Evolutionary conservation across 2,888 invertebrate genomes (phyloP).

Genomic region (Morpho achilles): DNA sequence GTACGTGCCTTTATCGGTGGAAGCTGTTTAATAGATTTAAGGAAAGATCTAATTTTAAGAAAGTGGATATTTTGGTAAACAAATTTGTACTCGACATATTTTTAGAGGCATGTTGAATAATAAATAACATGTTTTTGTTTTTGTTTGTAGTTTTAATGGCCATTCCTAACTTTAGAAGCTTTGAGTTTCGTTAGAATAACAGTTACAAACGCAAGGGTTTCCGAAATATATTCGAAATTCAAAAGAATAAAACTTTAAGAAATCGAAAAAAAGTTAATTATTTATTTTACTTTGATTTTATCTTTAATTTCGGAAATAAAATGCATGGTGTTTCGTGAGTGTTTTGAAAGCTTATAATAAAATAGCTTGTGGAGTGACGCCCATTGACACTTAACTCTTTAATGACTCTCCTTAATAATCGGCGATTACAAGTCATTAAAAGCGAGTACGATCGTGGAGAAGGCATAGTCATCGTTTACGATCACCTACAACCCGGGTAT

Average conservation of each 20-base stretch:
- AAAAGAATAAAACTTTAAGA: too few species aligned
- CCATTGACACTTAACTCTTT: conserved; percentile 21
- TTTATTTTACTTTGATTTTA: too few species aligned
- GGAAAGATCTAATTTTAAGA: conserved; percentile 37
- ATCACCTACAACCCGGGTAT: too few species aligned
- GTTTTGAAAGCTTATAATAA: conserved; percentile 16
- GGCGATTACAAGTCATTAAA: too few species aligned
- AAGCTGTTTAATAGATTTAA: conserved; percentile 35
- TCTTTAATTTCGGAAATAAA: conserved; percentile 12
- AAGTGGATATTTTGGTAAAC: conserved; percentile 38
- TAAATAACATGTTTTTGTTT: conserved; percentile 73
- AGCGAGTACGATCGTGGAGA: too few species aligned
- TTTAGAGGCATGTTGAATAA: conserved; percentile 69
- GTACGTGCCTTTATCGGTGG: conserved; percentile 18
- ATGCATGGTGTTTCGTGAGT: neutral
- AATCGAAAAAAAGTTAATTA: too few species aligned
- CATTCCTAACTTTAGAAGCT: conserved; percentile 54
- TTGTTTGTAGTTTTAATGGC: conserved; percentile 74
- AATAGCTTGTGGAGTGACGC: conserved; percentile 13
- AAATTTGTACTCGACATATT: conserved; percentile 42
- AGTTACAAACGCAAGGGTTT: conserved; percentile 5
- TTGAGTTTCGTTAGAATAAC: conserved; percentile 24
- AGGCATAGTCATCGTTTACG: too few species aligned
- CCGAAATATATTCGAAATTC: conserved; percentile 3
- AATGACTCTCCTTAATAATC: too few species aligned